These are phyloP conservation scores for Cairina moschata DNA, from an alignment of 2,113 vertebrate species.

Conservation along the genomic window DNA sequence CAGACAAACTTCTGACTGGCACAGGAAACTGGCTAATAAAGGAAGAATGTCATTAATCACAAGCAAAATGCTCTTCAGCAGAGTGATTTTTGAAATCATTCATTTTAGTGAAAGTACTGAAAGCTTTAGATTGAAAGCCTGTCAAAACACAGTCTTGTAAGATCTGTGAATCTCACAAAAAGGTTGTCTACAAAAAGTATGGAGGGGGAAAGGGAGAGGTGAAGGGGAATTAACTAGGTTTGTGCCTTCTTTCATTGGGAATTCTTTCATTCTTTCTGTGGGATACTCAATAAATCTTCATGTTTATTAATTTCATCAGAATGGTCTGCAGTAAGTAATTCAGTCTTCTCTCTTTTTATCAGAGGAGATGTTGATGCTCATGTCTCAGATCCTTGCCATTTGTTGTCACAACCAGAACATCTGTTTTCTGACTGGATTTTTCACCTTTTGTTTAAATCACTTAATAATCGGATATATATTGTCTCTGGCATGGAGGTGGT, in stretches of 20 bases:
- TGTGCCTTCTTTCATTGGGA: neutral
- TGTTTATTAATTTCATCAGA: neutral
- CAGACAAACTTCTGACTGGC: neutral
- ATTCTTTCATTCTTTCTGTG: neutral
- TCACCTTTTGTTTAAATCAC: neutral
- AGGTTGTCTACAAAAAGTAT: neutral
- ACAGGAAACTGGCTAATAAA: slow-evolving; percentile 11
- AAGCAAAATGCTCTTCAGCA: slow-evolving; percentile 27
- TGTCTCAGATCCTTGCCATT: neutral
- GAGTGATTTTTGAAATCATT: slow-evolving; percentile 50
- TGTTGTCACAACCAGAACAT: neutral
- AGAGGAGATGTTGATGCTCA: accelerated
- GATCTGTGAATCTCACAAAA: neutral
- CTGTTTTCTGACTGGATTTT: neutral
- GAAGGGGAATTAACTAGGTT: neutral
- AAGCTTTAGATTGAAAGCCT: slow-evolving; percentile 7
- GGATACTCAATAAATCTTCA: neutral
- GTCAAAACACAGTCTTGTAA: neutral
- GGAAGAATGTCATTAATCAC: slow-evolving; percentile 37
- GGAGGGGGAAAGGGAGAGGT: accelerated
- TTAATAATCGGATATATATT: neutral
- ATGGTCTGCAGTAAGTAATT: neutral
- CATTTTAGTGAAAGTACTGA: slow-evolving; percentile 32
- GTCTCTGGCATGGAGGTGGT: neutral
- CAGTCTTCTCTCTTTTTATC: neutral